Conservation (phyloP, 2,113 vertebrate species). For the Proteles cristata region DNA sequence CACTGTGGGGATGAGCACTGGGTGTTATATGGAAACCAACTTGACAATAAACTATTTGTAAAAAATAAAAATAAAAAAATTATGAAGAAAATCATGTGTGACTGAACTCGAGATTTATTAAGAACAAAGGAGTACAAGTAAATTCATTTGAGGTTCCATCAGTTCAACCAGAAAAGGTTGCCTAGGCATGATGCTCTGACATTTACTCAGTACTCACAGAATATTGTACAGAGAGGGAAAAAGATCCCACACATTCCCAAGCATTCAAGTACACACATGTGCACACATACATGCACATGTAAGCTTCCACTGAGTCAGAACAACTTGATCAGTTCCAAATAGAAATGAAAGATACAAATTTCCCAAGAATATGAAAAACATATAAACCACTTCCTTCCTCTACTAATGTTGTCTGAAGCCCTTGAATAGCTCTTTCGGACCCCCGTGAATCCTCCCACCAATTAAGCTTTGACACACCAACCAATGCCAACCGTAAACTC, state of each 20-base stretch:
- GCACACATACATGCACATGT: neutral
- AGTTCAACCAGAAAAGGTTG: slow-evolving; percentile 72
- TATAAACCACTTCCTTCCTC: slow-evolving; percentile 25
- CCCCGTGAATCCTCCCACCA: neutral
- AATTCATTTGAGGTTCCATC: slow-evolving; percentile 76
- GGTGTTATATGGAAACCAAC: no score
- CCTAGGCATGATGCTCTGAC: slow-evolving; percentile 50
- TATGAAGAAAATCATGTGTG: slow-evolving; percentile 66
- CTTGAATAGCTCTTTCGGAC: neutral
- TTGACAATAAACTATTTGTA: no score
- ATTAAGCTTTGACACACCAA: slow-evolving; percentile 39
- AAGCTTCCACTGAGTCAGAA: neutral
- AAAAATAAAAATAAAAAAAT: neutral
- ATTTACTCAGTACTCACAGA: slow-evolving; percentile 61
- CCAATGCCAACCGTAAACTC: slow-evolving; percentile 63
- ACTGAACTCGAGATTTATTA: slow-evolving; percentile 68
- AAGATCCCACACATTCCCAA: neutral
- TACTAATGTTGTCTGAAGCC: slow-evolving; percentile 44
- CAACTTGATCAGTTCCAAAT: slow-evolving; percentile 57
- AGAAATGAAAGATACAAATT: slow-evolving; percentile 67
- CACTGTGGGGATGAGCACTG: no score
- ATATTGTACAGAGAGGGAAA: neutral
- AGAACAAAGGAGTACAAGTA: slow-evolving; percentile 61
- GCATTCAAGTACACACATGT: neutral
- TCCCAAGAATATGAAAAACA: slow-evolving; percentile 43